These are phyloP conservation scores for Porites cylindrica DNA, from an alignment of 92 coral and sea anemone species.

Conservation along the genomic window DNA sequence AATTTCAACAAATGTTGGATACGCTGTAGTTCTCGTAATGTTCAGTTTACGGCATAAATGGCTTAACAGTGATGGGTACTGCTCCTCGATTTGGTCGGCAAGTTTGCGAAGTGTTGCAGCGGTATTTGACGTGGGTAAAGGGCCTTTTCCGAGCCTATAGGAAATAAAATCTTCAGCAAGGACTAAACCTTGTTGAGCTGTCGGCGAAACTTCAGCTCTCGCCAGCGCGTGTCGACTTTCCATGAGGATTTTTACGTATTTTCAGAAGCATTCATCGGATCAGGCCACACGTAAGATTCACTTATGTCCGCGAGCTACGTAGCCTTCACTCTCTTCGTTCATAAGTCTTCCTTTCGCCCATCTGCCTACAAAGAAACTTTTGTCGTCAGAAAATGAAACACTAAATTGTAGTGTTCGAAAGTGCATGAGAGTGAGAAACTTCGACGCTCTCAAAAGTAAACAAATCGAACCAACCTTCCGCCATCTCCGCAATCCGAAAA, in stretches of 20 bases:
- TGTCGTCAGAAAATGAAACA: conserved; percentile 26
- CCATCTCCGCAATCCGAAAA: conserved; percentile 48
- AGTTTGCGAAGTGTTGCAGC: conserved; percentile 96
- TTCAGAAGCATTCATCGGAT: conserved; percentile 40
- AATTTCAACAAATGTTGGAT: conserved; percentile 91
- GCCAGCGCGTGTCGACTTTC: conserved; percentile 76
- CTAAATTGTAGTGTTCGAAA: conserved; percentile 10
- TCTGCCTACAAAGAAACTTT: conserved; percentile 29
- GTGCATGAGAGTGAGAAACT: background rate
- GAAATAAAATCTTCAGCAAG: conserved; percentile 94
- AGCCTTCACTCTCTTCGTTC: conserved; percentile 30
- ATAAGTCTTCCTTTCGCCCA: conserved; percentile 39
- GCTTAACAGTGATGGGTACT: conserved; percentile 86
- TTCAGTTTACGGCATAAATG: conserved; percentile 92
- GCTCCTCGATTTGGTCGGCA: conserved; percentile 95
- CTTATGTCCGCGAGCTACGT: conserved; percentile 1
- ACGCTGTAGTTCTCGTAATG: conserved; percentile 89
- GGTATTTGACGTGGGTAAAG: conserved; percentile 72
- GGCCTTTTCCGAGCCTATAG: conserved; percentile 89
- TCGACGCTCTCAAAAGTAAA: conserved; percentile 33
- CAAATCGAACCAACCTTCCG: conserved; percentile 47
- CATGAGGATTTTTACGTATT: conserved; percentile 68
- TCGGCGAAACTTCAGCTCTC: conserved; percentile 46
- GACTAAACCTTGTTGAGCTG: conserved; percentile 72
- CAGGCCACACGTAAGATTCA: conserved; percentile 67